Evolutionary conservation across 2,113 vertebrate species (phyloP).

Genomic region (Cottus gobio): DNA sequence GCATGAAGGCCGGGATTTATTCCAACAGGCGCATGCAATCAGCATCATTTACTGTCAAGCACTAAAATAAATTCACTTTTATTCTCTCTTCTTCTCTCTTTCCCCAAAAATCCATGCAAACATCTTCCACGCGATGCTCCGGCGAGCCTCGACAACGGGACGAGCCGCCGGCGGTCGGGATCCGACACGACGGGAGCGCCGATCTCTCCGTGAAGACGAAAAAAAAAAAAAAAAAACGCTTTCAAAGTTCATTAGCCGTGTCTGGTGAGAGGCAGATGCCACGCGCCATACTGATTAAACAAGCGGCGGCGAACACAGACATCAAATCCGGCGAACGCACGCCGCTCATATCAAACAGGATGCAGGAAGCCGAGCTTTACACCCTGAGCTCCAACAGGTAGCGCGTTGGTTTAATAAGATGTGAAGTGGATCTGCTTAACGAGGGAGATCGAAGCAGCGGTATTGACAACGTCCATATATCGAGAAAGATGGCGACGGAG

Average conservation of each 20-base stretch:
- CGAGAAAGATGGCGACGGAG: constrained; percentile 1
- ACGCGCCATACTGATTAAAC: constrained; percentile 29
- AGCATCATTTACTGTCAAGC: neutral
- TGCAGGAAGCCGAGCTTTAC: neutral
- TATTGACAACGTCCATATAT: constrained; percentile 22
- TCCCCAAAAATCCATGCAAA: constrained; percentile 21
- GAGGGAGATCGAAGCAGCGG: neutral
- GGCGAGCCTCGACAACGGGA: constrained; percentile 24
- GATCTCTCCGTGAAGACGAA: constrained; percentile 19
- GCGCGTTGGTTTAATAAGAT: too few relatives aligned
- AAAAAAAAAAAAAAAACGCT: constrained; percentile 38
- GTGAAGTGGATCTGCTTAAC: constrained; percentile 13
- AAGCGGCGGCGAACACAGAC: constrained; percentile 51
- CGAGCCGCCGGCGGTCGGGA: neutral
- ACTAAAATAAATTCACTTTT: too few relatives aligned
- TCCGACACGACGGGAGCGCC: constrained; percentile 25
- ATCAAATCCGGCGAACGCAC: constrained; percentile 15
- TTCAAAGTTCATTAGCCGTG: constrained; percentile 66
- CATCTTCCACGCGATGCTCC: constrained; percentile 31
- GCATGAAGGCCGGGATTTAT: neutral
- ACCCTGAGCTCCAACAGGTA: neutral
- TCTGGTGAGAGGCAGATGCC: constrained; percentile 44
- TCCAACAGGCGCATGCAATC: neutral
- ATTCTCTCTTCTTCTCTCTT: too few relatives aligned
- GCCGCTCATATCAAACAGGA: constrained; percentile 31